Base-by-base conservation (phyloP, 2,888 invertebrate species). In the Melieria picta region DNA sequence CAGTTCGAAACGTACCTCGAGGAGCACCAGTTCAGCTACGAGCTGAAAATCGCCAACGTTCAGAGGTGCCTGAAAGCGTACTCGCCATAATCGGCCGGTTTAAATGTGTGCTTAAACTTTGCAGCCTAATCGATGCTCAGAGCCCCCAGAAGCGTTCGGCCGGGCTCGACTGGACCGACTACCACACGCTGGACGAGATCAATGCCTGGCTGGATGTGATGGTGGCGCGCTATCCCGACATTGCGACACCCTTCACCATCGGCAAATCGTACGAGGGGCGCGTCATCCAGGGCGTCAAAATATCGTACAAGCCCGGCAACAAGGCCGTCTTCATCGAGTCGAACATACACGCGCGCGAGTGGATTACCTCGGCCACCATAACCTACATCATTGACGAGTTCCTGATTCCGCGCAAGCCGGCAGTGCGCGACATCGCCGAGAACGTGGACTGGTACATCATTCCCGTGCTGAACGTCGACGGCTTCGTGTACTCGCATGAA, bases 381-480 rank as follows among this genome's bases (percentile, higher is more conserved):
- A 90, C 91, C 0, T 92, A 90, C 86, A 88, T 93, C 43, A 89
- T 93, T n/a, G 91, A 93, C 75, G 89, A 92, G 82, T 84, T 94
- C 11, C 85, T 93, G 42, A 90, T 89, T 0, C 91, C 90, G 63
- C 80, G 79, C 0, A 89, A 92, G 79, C 80, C 88, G 3, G 84
- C 85, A 48, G 87, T 91, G 0, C 87, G 90, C 42, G 80, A 85
- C 2, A 83, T 93, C 78, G 90, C 92, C 5, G 90, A 92, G 77
- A 87, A 87, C 62, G 91, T 91, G 76, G 91, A 93, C 76, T 94
- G 93, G 92, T 92, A 93, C 79, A 88, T 94, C 72, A 88, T 94
- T 70, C 93, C 93, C 0, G 89, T 91, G 1, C 82, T 89, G 0
- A 93, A 93, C 82, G 92, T 93, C 43, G 93, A 93, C 87, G 93